Evolutionary conservation across 2,113 vertebrate species (phyloP).

Genomic region (Larimichthys crocea): DNA sequence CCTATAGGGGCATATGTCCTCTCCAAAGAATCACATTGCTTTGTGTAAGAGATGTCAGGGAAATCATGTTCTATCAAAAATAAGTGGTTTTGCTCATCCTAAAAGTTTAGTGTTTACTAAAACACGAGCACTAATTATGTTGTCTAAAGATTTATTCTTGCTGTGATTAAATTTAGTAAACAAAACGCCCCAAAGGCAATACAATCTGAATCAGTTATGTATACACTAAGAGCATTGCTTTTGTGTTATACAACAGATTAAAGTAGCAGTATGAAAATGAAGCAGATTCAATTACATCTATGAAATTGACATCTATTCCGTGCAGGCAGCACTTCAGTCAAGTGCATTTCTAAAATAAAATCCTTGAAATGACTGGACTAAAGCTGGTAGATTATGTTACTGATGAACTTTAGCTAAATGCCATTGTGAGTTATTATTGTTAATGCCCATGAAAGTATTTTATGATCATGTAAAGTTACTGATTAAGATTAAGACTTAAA

Average conservation of each 20-base stretch:
- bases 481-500: neutral
- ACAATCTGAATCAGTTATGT: conserved; percentile 13
- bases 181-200: conserved; percentile 1
- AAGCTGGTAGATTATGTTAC: neutral
- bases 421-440: neutral
- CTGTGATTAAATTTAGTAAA: conserved; percentile 20
- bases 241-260: neutral
- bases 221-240: neutral
- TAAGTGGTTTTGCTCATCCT: neutral
- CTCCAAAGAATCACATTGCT: conserved; percentile 10
- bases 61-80: conserved; percentile 7
- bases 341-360: neutral
- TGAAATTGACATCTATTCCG: neutral
- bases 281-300: conserved; percentile 27
- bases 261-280: conserved; percentile 2
- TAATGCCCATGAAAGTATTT: neutral
- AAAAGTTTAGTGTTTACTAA: neutral
- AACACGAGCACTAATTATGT: neutral
- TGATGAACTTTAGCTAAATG: neutral
- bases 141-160: neutral
- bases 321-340: neutral
- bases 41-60: neutral
- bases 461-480: neutral
- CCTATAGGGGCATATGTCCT: neutral
- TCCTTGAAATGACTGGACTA: neutral